A percentile compares a stretch with the other conserved stretches of the same genome.
These are phyloP conservation scores for Misgurnus mizolepis DNA, from an alignment of 2,113 vertebrate genomes.

Conservation along the genomic window DNA sequence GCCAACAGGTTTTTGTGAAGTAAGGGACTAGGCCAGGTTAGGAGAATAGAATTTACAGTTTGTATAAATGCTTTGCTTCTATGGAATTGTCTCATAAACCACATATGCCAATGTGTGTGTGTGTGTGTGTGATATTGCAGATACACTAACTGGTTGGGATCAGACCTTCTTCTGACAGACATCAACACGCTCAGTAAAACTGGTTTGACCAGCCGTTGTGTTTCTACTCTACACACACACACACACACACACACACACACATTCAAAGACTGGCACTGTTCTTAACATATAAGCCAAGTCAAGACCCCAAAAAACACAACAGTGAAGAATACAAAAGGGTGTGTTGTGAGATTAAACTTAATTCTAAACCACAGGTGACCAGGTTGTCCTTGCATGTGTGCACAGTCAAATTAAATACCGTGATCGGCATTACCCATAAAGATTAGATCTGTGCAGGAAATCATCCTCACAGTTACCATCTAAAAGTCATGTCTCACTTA, in stretches of 20 bases:
- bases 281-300: background rate
- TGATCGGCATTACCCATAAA: too few relatives aligned
- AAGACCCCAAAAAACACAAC: background rate
- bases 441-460: background rate
- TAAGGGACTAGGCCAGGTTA: too few relatives aligned
- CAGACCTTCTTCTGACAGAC: background rate
- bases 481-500: too few relatives aligned
- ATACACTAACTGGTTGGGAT: background rate
- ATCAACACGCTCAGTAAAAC: background rate
- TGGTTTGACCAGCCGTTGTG: background rate
- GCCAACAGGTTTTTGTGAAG: too few relatives aligned
- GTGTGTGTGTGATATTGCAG: too few relatives aligned
- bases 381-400: background rate
- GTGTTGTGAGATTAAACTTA: background rate
- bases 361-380: constrained; percentile 1
- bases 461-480: background rate
- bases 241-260: background rate
- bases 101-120: too few relatives aligned
- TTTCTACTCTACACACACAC: background rate
- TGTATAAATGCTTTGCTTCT: too few relatives aligned
- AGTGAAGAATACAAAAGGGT: background rate
- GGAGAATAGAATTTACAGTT: too few relatives aligned
- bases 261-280: background rate
- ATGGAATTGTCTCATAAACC: too few relatives aligned
- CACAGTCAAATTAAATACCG: background rate